Evolutionary conservation across 2,113 vertebrate species (phyloP).

Genomic region (Noctilio leporinus): DNA sequence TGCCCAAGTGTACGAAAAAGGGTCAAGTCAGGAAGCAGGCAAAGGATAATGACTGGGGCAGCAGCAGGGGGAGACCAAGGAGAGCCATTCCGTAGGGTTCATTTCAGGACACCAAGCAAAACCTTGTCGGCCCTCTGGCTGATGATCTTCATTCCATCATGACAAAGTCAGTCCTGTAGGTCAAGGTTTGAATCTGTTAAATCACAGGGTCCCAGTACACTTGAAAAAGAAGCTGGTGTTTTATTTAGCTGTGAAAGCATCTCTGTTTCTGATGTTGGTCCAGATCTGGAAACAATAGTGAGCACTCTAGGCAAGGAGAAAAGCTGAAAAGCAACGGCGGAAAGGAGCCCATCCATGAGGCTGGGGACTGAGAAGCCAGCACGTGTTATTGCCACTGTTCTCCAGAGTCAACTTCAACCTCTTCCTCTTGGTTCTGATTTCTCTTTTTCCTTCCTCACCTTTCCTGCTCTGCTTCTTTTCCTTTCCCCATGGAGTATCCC

Average conservation of each 20-base stretch:
- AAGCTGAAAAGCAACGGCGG: not conserved
- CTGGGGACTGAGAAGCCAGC: rapidly evolving
- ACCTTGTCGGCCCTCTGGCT: not conserved
- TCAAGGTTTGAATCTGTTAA: not conserved
- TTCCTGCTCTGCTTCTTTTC: not conserved
- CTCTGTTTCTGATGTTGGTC: not conserved
- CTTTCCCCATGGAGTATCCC: not conserved
- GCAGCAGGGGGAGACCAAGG: not conserved
- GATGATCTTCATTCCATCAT: not conserved
- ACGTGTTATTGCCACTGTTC: rapidly evolving
- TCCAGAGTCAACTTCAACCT: not conserved
- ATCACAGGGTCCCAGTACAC: not conserved
- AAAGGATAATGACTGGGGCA: not conserved
- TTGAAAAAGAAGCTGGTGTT: not conserved
- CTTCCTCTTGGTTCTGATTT: not conserved
- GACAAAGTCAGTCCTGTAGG: not conserved
- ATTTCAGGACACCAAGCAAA: not conserved
- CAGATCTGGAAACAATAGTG: not conserved
- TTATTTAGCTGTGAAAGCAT: not conserved
- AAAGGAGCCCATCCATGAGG: not conserved
- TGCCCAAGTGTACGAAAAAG: not conserved
- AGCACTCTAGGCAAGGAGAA: not conserved
- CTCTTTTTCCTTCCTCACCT: not conserved
- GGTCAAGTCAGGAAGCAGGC: not conserved
- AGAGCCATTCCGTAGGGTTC: not conserved